These are phyloP conservation scores for Artibeus jamaicensis DNA, from an alignment of 2,797 vertebrate species.

Conservation along the genomic window DNA sequence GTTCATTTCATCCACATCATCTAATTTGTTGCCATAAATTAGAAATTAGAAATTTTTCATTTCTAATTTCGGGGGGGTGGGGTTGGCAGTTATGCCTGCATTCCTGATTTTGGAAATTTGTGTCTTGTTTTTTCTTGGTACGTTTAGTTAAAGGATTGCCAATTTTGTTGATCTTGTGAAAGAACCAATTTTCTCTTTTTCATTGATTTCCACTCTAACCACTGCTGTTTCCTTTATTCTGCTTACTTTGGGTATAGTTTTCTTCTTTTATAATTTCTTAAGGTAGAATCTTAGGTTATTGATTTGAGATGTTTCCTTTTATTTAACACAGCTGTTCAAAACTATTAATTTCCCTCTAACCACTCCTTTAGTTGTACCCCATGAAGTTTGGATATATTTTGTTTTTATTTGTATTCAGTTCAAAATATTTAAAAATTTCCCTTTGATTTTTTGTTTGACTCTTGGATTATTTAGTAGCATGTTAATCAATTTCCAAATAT, in stretches of 20 bases:
- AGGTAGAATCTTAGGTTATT: not conserved
- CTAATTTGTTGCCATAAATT: not conserved
- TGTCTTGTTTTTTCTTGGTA: not conserved
- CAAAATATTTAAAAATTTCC: not conserved
- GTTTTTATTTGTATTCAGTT: not conserved
- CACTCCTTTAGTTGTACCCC: not conserved
- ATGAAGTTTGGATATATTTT: not conserved
- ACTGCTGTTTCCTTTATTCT: not conserved
- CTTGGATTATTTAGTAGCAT: not conserved
- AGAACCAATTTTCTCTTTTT: not conserved
- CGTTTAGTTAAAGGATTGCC: not conserved
- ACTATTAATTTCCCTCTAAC: not conserved
- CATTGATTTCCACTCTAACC: not conserved
- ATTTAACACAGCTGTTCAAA: not conserved
- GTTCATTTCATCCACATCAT: not conserved
- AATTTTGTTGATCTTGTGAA: not conserved
- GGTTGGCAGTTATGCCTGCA: not conserved
- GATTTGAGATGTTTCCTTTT: not conserved
- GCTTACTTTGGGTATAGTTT: not conserved
- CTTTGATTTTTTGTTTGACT: not conserved
- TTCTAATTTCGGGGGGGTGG: not conserved
- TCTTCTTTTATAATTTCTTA: not conserved
- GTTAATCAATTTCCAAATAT: not conserved
- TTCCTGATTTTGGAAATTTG: not conserved
- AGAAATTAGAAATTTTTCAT: no score